These are phyloP conservation scores for Struthidea cinerea DNA, from an alignment of 2,113 vertebrate species.

Conservation along the genomic window DNA sequence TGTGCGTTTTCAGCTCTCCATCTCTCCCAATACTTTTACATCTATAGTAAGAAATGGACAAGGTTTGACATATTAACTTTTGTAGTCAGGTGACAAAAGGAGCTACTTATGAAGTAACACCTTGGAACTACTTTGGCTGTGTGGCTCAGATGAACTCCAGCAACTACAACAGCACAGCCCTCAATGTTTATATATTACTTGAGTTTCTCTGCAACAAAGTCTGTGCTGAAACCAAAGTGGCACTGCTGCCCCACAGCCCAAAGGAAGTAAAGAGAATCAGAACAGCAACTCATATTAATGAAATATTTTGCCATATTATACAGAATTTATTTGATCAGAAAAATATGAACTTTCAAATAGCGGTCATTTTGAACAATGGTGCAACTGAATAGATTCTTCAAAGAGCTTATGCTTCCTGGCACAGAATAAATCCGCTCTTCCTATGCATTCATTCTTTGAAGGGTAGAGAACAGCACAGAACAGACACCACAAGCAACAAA, in stretches of 20 bases:
- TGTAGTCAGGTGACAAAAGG: not conserved
- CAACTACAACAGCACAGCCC: not conserved
- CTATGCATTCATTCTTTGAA: not conserved
- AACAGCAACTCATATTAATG: not conserved
- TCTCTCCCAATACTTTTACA: not conserved
- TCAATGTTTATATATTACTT: not conserved
- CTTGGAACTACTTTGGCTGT: not conserved
- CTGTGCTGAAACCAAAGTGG: not conserved
- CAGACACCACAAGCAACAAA: not conserved
- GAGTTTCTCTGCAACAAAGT: not conserved
- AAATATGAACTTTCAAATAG: not conserved
- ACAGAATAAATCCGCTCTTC: not conserved
- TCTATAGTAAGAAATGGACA: not conserved
- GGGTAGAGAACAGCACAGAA: not conserved
- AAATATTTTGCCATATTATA: not conserved
- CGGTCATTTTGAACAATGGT: not conserved
- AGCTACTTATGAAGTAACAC: not conserved
- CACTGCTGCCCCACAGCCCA: not conserved
- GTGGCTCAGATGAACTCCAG: not conserved
- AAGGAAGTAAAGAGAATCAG: not conserved
- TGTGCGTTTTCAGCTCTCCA: not conserved
- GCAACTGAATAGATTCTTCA: not conserved
- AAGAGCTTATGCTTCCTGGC: not conserved
- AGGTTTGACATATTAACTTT: not conserved
- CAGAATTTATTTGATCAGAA: not conserved